Percentiles rank a stretch among this genome's conserved stretches.
phyloP scores from a whole-genome alignment of 2,113 vertebrate genomes.

The Albula glossodonta region DNA sequence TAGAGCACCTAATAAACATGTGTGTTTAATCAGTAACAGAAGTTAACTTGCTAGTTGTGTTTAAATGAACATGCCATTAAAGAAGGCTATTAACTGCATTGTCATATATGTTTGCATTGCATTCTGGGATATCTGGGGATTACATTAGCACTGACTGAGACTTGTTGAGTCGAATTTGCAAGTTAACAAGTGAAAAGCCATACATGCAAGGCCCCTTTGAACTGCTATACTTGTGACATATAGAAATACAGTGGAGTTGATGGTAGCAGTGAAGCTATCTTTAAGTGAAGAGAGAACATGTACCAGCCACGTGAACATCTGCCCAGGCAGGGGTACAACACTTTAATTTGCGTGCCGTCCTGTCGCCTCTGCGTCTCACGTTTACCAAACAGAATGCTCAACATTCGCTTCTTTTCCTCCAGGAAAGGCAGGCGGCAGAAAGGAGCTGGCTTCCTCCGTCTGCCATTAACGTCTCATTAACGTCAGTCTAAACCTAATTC shows the following conservation, averaged over 20 bases:
- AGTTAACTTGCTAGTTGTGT: not conserved
- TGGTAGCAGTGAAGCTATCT: not conserved
- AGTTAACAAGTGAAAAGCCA: not conserved
- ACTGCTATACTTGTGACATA: not conserved
- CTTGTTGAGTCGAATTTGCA: not conserved
- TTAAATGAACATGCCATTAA: not conserved
- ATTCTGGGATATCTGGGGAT: not conserved
- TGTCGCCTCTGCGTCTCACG: not conserved
- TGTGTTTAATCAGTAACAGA: not conserved
- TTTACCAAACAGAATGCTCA: not conserved
- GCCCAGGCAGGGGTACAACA: not conserved
- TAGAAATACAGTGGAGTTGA: not conserved
- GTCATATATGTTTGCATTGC: not conserved
- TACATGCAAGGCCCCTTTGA: not conserved
- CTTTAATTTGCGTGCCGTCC: not conserved
- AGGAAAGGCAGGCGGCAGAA: not conserved
- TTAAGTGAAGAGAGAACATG: not conserved
- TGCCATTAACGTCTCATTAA: conserved; percentile 41
- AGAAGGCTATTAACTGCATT: not conserved
- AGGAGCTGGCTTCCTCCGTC: not conserved
- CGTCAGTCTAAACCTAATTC: conserved; percentile 48
- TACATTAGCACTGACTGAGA: not conserved
- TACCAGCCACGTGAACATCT: not conserved
- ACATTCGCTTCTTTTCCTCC: not conserved
- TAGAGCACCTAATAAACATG: not conserved